These are phyloP conservation scores for Alloscopus bannaensis DNA, from an alignment of 2,888 invertebrate species.

Conservation along the genomic window DNA sequence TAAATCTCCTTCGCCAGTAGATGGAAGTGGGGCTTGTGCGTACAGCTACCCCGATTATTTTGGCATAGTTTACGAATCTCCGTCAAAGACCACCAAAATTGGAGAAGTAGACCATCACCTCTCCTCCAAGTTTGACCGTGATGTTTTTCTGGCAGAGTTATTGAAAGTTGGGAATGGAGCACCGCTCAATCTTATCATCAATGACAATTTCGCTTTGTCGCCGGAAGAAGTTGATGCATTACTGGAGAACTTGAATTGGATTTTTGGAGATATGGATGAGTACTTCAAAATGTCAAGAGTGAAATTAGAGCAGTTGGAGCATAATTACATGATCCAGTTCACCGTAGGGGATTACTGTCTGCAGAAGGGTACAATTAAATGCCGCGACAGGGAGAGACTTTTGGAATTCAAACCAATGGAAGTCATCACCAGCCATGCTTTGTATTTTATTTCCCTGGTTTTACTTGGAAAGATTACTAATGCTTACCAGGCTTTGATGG, in stretches of 20 bases:
- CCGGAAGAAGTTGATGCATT: neutral
- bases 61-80: too few species aligned
- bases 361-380: neutral
- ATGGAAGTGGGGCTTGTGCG: too few species aligned
- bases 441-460: neutral
- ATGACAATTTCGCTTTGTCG: neutral
- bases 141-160: neutral
- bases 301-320: neutral
- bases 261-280: conserved; percentile 3
- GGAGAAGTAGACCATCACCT: too few species aligned
- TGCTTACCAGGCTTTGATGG: neutral
- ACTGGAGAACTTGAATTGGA: conserved; percentile 4
- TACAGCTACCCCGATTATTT: too few species aligned
- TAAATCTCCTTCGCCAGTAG: neutral
- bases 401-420: conserved; percentile 4
- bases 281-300: neutral
- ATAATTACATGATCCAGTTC: neutral
- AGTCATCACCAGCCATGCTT: neutral
- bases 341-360: neutral
- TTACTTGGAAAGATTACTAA: neutral
- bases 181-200: neutral
- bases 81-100: neutral
- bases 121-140: neutral
- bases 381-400: conserved; percentile 5
- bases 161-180: neutral